Base-by-base conservation (phyloP, 2,113 vertebrate genomes). In the Pollimyrus isidori region DNA sequence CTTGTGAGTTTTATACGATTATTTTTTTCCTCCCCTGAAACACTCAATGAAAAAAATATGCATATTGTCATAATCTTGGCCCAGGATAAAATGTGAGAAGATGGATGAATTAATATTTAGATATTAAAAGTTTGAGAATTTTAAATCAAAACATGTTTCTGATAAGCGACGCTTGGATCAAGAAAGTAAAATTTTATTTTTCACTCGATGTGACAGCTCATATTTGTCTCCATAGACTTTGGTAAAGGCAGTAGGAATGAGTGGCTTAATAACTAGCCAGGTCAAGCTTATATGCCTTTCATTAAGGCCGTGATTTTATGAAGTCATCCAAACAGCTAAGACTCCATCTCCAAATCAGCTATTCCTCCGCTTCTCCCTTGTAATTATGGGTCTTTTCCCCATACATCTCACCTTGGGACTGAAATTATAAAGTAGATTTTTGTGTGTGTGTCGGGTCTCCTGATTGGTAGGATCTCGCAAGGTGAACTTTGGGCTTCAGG, bases 361-460 rank as follows among this genome's bases (percentile, higher is more conserved):
- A 82, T 53, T 48, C 49, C 35, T 82, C 26, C 10, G 13, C 48
- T 53, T 82, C 30, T 82, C 48, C 88, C 73, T 39, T 89, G n/a
- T 84, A 89, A 89, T 89, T 85, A 89, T 62, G 35, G 15, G 17
- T 26, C 45, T 49, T 52, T 26, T 50, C 17, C 50, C 11, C 53
- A 42, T 89, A 46, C 42, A 76, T 82, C 48, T 26, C 53, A 19
- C 17, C 23, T 30, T 46, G 5, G 56, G n/a, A 53, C 19, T 73
- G 73, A 89, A 87, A 87, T 89, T 76, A 42, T 46, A 48, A 53
- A 89, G 85, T n/a, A 17, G 82, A 73, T 39, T 30, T 69, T 42
- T 87, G 19, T 52, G 13, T 50, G 13, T 56, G 48, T 69, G 46
- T 21, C 17, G 1, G 89, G 23, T 76, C 46, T 26, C 85, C 26